Evolutionary conservation across 1,140 invertebrate genomes (phyloP), one percentile per base, ranked within the genome.

Genomic region (Atta colombica): DNA sequence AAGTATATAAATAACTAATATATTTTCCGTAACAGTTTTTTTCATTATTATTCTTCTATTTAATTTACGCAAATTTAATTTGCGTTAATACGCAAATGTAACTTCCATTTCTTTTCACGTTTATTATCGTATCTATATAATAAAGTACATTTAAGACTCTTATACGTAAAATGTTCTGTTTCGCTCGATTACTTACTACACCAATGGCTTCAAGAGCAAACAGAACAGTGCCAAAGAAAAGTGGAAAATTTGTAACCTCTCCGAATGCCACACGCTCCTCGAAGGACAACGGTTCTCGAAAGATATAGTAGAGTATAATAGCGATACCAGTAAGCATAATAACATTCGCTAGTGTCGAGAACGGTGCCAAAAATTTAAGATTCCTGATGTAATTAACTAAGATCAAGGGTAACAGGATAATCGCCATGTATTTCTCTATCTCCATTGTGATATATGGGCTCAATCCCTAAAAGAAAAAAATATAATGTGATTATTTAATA

Each of bases 191-290:
- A 90, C 89, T 92, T 49, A 92, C 91, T 75, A 92, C 91, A 10
- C 91, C 97, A 82, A 98, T 98, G n/a, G 97, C 97, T 95, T 98
- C 98, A 86, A 98, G 96, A 1, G 98, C 97, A 93, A 97, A 98
- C 2, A 98, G 94, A 0, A 97, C 97, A 0, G 97, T 98, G 3
- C 97, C 97, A 90, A 98, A 97, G 90, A 96, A 97, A 0, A 97
- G 94, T 12, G 96, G 96, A 85, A 96, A 96, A 82, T 96, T 94
- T 81, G 93, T 72, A 0, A 96, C 87, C 5, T 95, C 88, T 39
- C 96, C 96, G 69, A 96, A 89, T 0, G 95, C 87, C 53, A 95
- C 93, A 66, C 95, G 95, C 65, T 95, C 93, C 28, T 96, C 95
- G 18, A 96, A 95, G 0, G 94, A 89, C 1, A 97, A 94, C 0